Evolutionary conservation across 2,113 vertebrate species (phyloP).

Genomic region (Nanger granti): DNA sequence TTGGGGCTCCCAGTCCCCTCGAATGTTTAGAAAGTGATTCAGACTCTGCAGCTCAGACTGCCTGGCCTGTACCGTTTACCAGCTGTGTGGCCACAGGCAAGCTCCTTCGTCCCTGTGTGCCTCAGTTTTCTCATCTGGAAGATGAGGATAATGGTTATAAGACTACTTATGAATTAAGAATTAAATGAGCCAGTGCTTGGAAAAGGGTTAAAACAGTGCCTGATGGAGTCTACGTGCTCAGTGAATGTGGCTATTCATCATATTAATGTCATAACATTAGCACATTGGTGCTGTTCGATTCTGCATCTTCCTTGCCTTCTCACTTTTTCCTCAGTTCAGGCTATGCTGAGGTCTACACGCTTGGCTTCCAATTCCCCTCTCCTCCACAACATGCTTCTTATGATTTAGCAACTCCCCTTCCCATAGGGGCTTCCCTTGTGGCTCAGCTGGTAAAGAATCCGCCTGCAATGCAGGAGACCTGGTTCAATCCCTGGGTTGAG

Average conservation of each 20-base stretch:
- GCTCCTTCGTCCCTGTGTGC: background rate
- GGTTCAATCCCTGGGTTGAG: background rate
- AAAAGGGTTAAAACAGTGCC: background rate
- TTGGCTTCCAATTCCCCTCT: background rate
- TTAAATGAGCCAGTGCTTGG: background rate
- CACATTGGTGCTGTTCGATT: background rate
- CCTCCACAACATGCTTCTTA: background rate
- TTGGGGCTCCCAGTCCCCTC: accelerated
- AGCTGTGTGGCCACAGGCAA: no score
- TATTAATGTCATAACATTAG: accelerated
- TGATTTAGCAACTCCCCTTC: background rate
- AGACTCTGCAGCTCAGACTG: background rate
- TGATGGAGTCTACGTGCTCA: background rate
- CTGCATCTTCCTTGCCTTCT: background rate
- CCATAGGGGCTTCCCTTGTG: background rate
- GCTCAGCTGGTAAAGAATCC: background rate
- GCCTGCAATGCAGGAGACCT: background rate
- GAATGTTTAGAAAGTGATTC: background rate
- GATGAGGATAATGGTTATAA: background rate
- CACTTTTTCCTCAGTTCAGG: background rate
- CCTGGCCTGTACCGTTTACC: background rate
- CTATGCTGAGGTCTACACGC: background rate
- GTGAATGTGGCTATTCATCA: background rate
- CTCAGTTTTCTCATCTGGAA: background rate
- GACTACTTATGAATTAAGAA: background rate